Evolutionary conservation across 1,140 invertebrate genomes (phyloP), one percentile per base, ranked within the genome.

Genomic region (Sycophila sp.): DNA sequence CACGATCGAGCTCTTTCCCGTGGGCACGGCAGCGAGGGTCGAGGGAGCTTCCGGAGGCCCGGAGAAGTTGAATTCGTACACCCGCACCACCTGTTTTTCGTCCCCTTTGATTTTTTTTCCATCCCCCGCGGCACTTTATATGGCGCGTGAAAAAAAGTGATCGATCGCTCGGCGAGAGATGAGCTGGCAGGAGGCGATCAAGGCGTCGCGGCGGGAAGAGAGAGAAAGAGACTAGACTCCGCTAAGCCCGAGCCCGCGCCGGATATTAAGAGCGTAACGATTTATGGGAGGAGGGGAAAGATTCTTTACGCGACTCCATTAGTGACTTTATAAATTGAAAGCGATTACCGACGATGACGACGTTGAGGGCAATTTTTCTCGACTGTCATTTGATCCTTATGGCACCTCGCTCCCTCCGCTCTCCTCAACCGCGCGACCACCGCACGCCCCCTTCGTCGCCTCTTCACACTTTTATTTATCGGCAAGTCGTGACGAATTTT

Each of bases 131-230:
- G 4, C 1, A 10, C 38, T 40, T 22, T 22, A 10, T 22, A 22
- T 22, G 42, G 2, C 42, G 19, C 70, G 75, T 74, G 73, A 77
- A 74, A n/a, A n/a, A n/a, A 76, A 74, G 74, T 78, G 75, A 78
- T 78, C 65, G 73, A 78, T 77, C 71, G 71, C 47, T 72, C 59
- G 60, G 42, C 45, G 51, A 34, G 15, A 24, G 10, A 4, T 7
- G 24, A 22, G 53, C 64, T 65, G 49, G 24, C 10, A 51, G 51
- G 40, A 45, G 59, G 45, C 45, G 40, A 72, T 60, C 58, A 74
- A 71, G 58, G 60, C 30, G n/a, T 34, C 22, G 42, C 17, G 17
- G 24, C 22, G 19, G 19, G 40, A 17, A 42, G 40, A 17, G 59
- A 10, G 34, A 47, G 22, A 10, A 62, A 40, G 26, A 47, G 42